phyloP scores from a whole-genome alignment of 2,888 invertebrate species.

The Sussaba pulchella region DNA sequence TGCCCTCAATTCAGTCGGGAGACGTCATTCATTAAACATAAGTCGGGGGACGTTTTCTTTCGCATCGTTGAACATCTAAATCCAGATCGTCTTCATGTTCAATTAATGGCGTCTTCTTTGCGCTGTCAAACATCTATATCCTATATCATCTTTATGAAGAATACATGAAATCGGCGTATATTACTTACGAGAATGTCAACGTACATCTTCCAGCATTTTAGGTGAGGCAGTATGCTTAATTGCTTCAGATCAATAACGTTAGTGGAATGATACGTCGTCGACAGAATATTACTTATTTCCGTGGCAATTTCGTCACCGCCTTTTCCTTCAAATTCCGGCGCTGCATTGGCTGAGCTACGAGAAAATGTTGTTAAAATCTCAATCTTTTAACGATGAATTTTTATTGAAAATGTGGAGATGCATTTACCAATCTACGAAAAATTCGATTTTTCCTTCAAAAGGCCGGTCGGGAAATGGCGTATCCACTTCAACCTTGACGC shows the following conservation, averaged over 20 bases:
- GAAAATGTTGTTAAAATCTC: slow-evolving; percentile 26
- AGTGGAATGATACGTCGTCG: slow-evolving; percentile 92
- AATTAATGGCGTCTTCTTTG: too few species aligned
- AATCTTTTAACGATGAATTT: neutral
- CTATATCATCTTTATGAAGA: too few species aligned
- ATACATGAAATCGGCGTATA: too few species aligned
- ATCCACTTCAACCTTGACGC: slow-evolving; percentile 96
- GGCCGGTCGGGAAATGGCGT: slow-evolving; percentile 90
- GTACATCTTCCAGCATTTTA: slow-evolving; percentile 97
- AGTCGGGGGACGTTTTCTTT: too few species aligned
- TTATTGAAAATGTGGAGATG: slow-evolving; percentile 67
- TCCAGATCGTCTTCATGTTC: too few species aligned
- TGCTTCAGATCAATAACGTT: slow-evolving; percentile 91
- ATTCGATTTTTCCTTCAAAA: slow-evolving; percentile 94
- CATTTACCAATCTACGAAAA: slow-evolving; percentile 97
- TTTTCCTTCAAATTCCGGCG: slow-evolving; percentile 98
- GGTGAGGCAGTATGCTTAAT: slow-evolving; percentile 93
- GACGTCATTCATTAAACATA: too few species aligned
- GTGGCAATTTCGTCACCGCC: slow-evolving; percentile 96
- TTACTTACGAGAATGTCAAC: slow-evolving; percentile 94
- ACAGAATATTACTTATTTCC: slow-evolving; percentile 92
- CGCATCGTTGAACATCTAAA: too few species aligned
- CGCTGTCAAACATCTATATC: too few species aligned
- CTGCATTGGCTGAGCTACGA: slow-evolving; percentile 97
- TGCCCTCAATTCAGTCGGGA: too few species aligned